Percentiles rank a stretch among this genome's conserved stretches.
Evolutionary conservation across 92 coral and sea anemone genomes (phyloP).

Genomic region (Blastomussa wellsi): DNA sequence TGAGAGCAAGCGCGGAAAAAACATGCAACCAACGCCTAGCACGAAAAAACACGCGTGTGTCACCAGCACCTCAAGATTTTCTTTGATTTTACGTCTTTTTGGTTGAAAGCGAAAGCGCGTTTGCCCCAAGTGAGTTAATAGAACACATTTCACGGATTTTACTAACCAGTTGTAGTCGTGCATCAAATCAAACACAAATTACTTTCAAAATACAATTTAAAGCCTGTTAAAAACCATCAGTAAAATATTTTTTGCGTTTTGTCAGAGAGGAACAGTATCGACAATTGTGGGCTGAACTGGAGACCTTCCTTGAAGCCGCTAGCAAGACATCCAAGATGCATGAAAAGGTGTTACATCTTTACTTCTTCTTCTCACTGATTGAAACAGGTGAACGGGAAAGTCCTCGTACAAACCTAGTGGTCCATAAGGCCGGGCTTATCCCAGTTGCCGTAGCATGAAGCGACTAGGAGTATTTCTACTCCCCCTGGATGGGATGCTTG

Average conservation of each 20-base stretch:
- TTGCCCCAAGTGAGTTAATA: not conserved
- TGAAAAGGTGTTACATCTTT: slow-evolving; percentile 66
- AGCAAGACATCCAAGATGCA: slow-evolving; percentile 94
- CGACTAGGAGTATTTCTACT: too few relatives aligned
- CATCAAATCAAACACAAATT: not conserved
- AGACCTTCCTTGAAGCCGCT: slow-evolving; percentile 82
- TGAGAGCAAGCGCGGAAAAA: not conserved
- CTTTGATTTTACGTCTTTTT: not conserved
- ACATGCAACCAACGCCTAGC: not conserved
- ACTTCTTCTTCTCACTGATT: not conserved
- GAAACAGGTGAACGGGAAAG: too few relatives aligned
- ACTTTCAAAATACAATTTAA: not conserved
- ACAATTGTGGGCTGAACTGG: slow-evolving; percentile 93
- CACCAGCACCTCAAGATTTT: not conserved
- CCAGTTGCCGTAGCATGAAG: too few relatives aligned
- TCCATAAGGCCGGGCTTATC: not conserved
- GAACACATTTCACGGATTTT: not conserved
- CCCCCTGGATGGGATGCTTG: too few relatives aligned
- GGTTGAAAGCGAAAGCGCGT: not conserved
- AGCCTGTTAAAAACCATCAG: not conserved
- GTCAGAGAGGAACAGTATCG: slow-evolving; percentile 94
- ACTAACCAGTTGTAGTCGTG: not conserved
- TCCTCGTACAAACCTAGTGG: too few relatives aligned
- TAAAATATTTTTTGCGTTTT: not conserved
- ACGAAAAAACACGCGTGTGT: not conserved